Base-by-base conservation (phyloP, 2,888 invertebrate species). In the Falcaria lacertinaria region DNA sequence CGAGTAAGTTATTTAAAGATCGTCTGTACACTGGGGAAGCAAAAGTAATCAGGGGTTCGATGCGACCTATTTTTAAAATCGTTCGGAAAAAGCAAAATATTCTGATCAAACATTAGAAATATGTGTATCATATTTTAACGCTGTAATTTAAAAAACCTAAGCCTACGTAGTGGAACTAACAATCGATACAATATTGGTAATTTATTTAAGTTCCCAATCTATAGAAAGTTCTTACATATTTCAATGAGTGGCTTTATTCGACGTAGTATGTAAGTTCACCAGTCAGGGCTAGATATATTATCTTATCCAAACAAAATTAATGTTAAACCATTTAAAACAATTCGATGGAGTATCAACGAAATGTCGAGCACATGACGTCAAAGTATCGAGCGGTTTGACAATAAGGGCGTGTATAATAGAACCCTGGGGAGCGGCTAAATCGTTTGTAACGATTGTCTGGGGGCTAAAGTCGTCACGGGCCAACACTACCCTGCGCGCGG, bases 391-490 rank as follows among this genome's bases (percentile, higher is more conserved):
- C 53, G 64, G 51, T 57, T 69, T 56, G 42, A 60, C 53, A 62
- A 68, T 69, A 60, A 47, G 52, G 42, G 52, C 54, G 47, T 53
- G 22, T 47, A 60, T 75, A 73, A 80, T 78, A 64, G 74, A 50
- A 53, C 79, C 65, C 71, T 53, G 51, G 76, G 77, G 80, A 60
- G 76, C 63, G 65, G 62, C 54, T 69, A 73, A 81, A 80, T 81
- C 74, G 73, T 67, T 78, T 69, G 76, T 73, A 72, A 70, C 73
- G 65, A 72, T 74, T 70, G 73, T 70, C 65, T 60, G 66, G 69
- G 73, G 71, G 65, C 66, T 69, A 39, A 73, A 66, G 65, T 54
- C 71, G 75, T 73, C 72, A 74, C 65, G 75, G 73, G 45, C 50
- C 58, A 64, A 61, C 71, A 64, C 70, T 34, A 15, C 22, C n/a